Percentiles rank a stretch among this genome's conserved stretches.
Evolutionary conservation across 2,797 vertebrate genomes (phyloP).

Genomic region (Mormyrus proboscirostris): DNA sequence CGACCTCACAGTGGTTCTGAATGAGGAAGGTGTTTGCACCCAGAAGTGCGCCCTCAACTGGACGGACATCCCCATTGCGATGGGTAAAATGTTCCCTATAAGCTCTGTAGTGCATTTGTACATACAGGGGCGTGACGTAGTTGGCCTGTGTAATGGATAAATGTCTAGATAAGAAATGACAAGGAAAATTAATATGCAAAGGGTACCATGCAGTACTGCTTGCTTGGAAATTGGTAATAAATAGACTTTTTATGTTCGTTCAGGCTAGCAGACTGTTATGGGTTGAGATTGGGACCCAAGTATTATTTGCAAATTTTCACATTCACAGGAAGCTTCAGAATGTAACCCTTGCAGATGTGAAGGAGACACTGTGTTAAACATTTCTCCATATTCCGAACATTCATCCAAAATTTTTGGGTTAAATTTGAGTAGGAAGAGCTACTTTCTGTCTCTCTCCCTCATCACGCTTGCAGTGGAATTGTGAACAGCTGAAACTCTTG

Average conservation of each 20-base stretch:
- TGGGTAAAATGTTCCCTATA: slow-evolving; percentile 67
- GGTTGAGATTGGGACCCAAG: neutral
- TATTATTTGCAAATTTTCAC: neutral
- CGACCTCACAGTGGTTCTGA: slow-evolving; percentile 91
- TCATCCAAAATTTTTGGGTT: neutral
- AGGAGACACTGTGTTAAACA: neutral
- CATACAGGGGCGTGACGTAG: neutral
- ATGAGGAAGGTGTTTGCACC: slow-evolving; percentile 91
- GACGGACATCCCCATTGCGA: slow-evolving; percentile 96
- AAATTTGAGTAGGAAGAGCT: neutral
- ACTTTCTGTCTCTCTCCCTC: neutral
- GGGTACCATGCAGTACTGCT: neutral
- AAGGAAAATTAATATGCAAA: neutral
- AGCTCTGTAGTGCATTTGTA: neutral
- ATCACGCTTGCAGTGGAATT: neutral
- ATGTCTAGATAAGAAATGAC: neutral
- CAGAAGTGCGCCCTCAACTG: slow-evolving; percentile 97
- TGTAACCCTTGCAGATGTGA: neutral
- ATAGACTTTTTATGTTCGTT: neutral
- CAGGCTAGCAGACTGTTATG: neutral
- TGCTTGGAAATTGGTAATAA: neutral
- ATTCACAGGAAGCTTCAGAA: neutral
- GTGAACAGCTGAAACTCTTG: neutral
- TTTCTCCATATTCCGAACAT: neutral
- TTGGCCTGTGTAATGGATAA: neutral